Percentiles rank a stretch among this genome's conserved stretches.
Conservation (phyloP, 2,888 invertebrate species). For the Bombylius major region DNA sequence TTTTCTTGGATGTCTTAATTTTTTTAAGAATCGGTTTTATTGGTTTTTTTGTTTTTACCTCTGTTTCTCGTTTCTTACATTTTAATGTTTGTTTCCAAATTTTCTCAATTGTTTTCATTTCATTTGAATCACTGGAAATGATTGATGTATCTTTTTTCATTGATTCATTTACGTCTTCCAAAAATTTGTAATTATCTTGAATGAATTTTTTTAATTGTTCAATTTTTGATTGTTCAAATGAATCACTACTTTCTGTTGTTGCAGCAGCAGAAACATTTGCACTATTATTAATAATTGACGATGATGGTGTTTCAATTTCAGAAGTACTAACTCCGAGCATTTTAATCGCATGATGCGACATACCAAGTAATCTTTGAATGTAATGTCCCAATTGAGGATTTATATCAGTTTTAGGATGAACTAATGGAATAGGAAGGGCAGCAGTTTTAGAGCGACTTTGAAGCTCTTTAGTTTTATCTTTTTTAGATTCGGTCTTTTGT, state of each 20-base stretch:
- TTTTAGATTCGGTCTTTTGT: not conserved
- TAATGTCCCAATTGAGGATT: conserved; percentile 36
- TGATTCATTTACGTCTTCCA: conserved; percentile 29
- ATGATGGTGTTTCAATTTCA: conserved; percentile 38
- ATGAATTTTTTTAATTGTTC: conserved; percentile 27
- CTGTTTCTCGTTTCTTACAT: conserved; percentile 1
- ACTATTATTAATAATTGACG: conserved; percentile 37
- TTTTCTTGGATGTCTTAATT: not conserved
- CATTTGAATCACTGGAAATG: conserved; percentile 18
- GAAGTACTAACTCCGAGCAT: conserved; percentile 38
- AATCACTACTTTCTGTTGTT: conserved; percentile 10
- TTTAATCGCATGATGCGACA: conserved; percentile 40
- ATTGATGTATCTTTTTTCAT: conserved; percentile 13
- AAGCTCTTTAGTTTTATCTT: not conserved
- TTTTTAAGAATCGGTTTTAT: conserved; percentile 8
- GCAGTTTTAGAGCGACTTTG: not conserved
- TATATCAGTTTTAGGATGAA: conserved; percentile 8
- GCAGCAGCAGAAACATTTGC: conserved; percentile 24
- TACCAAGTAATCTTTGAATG: conserved; percentile 39
- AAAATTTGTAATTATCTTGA: conserved; percentile 30
- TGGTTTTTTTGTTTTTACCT: not conserved
- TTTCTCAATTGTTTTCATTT: conserved; percentile 18
- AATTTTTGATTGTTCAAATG: conserved; percentile 19
- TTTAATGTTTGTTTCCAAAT: conserved; percentile 24
- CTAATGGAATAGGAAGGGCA: not conserved